Evolutionary conservation across 2,113 vertebrate genomes (phyloP), one percentile per base, ranked within the genome.

Genomic region (Protobothrops flavoviridis): DNA sequence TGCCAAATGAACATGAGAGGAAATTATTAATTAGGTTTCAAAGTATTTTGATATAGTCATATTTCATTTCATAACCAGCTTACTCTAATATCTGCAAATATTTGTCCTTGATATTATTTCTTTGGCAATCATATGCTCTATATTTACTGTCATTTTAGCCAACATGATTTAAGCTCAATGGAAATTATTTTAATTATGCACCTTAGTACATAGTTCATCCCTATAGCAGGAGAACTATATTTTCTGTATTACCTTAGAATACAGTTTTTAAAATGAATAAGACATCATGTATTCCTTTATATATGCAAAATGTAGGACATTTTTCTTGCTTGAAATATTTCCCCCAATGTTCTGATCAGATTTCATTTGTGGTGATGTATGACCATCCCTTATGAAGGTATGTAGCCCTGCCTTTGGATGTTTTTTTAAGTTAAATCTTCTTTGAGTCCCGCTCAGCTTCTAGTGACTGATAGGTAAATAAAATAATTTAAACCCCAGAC

Each of bases 1-100:
- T 86, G 88, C 81, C 89, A 90, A 53, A 90, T 57, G 21, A 90
- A 61, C 88, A 86, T 81, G 74, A 90, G 13, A 15, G 24, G 8
- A 57, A 61, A 85, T 81, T 87, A 64, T 93, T 85, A 86, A 85
- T 90, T 33, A 61, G 56, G 56, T 64, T 93, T 90, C 33, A 93
- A 85, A 24, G 8, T 64, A 90, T 90, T 90, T 93, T 93, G n/a
- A 90, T 48, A 59, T 85, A 93, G 52, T 93, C 92, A 90, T 81
- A 93, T 87, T 85, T 61, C n/a, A 64, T 90, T 90, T 90, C n/a
- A 86, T 90, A n/a, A 55, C 69, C 88, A 86, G n/a, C 69, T 93
- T 29, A 74, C 50, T 90, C 85, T 61, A 53, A 86, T 90, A 52
- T 81, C 55, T 93, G 56, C 59, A 93, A 89, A 90, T 90, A 93